Conservation (phyloP, 2,113 vertebrate species). For the Chrysemys picta region DNA sequence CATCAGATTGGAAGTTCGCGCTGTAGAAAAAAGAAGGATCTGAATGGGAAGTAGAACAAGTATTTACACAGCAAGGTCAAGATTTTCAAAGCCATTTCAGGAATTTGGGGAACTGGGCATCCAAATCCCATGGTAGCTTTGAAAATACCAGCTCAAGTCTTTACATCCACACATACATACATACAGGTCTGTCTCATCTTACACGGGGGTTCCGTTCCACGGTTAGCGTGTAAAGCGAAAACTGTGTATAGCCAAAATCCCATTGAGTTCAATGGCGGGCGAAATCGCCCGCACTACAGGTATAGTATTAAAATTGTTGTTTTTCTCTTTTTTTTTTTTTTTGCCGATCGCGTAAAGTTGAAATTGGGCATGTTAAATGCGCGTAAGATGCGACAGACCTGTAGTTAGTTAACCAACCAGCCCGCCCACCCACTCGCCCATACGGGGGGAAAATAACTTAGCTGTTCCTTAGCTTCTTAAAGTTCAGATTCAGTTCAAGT, state of each 20-base stretch:
- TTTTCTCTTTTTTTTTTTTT: too few species aligned
- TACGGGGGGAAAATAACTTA: neutral
- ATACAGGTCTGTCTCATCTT: too few species aligned
- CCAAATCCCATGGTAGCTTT: neutral
- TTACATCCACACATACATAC: neutral
- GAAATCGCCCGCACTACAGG: too few species aligned
- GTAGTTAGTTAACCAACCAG: neutral
- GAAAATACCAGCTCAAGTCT: neutral
- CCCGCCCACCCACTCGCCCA: too few species aligned
- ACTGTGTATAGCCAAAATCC: too few species aligned
- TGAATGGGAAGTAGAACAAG: neutral
- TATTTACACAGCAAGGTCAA: neutral
- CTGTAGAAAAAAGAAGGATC: neutral
- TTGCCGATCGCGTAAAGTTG: too few species aligned
- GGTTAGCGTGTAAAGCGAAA: too few species aligned
- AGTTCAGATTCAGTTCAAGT: neutral
- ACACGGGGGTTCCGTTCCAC: too few species aligned
- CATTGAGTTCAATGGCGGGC: too few species aligned
- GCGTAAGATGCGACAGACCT: too few species aligned
- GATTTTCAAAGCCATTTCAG: neutral
- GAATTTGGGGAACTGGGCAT: neutral
- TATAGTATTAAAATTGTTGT: too few species aligned
- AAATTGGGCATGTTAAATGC: too few species aligned
- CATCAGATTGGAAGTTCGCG: neutral
- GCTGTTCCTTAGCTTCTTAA: neutral